Conservation (phyloP, 2,888 invertebrate genomes). For the Rapana venosa region DNA sequence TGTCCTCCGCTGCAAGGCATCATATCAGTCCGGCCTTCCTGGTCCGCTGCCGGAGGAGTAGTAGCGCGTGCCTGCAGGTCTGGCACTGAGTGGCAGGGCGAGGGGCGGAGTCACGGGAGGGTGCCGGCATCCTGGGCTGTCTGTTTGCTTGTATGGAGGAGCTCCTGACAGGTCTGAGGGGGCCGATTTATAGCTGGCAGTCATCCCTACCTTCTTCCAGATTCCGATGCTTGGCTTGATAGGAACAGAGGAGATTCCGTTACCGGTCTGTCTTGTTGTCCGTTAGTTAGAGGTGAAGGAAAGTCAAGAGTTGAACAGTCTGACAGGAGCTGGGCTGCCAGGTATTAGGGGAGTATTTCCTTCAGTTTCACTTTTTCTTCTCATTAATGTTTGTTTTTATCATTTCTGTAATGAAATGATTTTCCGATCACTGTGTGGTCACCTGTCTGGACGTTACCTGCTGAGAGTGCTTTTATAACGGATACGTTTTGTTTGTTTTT, state of each 20-base stretch:
- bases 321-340: neutral
- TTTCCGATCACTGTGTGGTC: neutral
- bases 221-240: neutral
- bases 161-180: neutral
- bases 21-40: neutral
- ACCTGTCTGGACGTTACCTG: neutral
- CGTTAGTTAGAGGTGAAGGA: neutral
- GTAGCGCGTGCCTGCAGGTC: neutral
- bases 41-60: neutral
- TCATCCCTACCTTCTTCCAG: neutral
- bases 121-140: neutral
- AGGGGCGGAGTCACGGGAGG: constrained; percentile 25
- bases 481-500: neutral
- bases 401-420: neutral
- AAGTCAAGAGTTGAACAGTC: neutral
- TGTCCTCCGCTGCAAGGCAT: neutral
- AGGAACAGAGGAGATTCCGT: neutral
- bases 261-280: neutral
- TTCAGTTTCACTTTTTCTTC: neutral
- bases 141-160: constrained; percentile 12
- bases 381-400: neutral
- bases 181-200: neutral
- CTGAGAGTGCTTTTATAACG: neutral
- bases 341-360: neutral
- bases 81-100: constrained; percentile 21